Conservation (phyloP, 2,797 vertebrate species). For the Catamblyrhynchus diadema region DNA sequence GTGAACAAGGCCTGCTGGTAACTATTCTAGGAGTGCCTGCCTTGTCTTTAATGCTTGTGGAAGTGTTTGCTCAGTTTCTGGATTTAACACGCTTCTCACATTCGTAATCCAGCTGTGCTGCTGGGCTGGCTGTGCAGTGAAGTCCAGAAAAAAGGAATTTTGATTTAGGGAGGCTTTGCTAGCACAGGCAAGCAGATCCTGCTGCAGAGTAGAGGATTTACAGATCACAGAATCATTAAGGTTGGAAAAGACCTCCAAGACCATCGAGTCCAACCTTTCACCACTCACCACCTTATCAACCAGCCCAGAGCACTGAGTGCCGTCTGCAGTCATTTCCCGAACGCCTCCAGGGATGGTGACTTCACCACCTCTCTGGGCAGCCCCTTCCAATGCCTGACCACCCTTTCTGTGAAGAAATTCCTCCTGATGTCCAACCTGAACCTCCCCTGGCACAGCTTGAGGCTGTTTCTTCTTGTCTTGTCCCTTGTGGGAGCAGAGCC, state of each 20-base stretch:
- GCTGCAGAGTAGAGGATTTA: not conserved
- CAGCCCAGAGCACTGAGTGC: not conserved
- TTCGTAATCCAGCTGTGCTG: not conserved
- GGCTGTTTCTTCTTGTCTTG: fast-evolving
- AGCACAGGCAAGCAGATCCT: not conserved
- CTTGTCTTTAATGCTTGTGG: not conserved
- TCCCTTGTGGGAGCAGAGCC: not conserved
- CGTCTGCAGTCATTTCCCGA: not conserved
- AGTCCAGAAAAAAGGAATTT: not conserved
- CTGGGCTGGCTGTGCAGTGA: not conserved
- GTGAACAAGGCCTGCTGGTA: not conserved
- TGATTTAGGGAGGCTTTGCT: not conserved
- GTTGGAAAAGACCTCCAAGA: not conserved
- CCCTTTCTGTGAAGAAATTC: not conserved
- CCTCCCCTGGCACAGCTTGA: not conserved
- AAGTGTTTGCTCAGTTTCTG: not conserved
- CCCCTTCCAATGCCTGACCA: not conserved
- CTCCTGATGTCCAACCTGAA: not conserved
- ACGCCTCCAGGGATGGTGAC: not conserved
- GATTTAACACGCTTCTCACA: not conserved
- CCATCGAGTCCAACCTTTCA: fast-evolving
- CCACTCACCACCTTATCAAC: not conserved
- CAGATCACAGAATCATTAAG: not conserved
- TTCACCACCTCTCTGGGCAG: not conserved
- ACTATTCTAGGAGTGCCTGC: fast-evolving